Base-by-base conservation (phyloP, 2,888 invertebrate genomes). In the Cyrtodaria siliqua region DNA sequence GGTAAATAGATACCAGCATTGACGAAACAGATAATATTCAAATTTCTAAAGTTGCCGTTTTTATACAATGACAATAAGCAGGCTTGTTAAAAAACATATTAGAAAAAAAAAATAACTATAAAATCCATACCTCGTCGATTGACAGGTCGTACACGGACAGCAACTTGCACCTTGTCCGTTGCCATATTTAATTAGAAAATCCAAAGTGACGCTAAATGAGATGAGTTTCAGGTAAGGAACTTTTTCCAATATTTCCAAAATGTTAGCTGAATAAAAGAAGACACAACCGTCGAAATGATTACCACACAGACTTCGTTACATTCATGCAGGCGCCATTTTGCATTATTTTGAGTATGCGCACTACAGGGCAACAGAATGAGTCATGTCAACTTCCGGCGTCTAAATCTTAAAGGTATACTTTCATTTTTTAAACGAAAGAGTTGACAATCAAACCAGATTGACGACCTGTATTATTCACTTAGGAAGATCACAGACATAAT, bases 91-190 rank as follows among this genome's bases (percentile, higher is more conserved):
- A n/a, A n/a, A n/a, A n/a, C n/a, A n/a, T n/a, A n/a, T n/a, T n/a
- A n/a, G n/a, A n/a, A n/a, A 8, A 42, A 20, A 20, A 20, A 42
- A 42, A 40, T 14, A 57, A 33, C 4, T 33, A 33, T 33, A 33
- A 33, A 33, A 33, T 33, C 33, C 95, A 95, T 95, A 98, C 99
- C 99, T 96, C 99, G 95, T 93, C 98, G 96, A 95, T 97, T 99
- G 95, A 99, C 97, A 94, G 99, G 99, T 94, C 99, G 96, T 94
- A 99, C 98, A 94, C 99, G 96, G 91, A 99, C 98, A 91, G 98
- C 99, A 91, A 99, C 99, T 95, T 98, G 98, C 93, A 99, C 98
- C 95, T 99, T 98, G 95, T 98, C 97, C 59, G 86, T 82, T 60
- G 84, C 66, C 88, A 89, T 89, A 50, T 18, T 42, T 16, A n/a